Evolutionary conservation across 2,888 invertebrate species (phyloP).

Genomic region (Spodoptera exigua): DNA sequence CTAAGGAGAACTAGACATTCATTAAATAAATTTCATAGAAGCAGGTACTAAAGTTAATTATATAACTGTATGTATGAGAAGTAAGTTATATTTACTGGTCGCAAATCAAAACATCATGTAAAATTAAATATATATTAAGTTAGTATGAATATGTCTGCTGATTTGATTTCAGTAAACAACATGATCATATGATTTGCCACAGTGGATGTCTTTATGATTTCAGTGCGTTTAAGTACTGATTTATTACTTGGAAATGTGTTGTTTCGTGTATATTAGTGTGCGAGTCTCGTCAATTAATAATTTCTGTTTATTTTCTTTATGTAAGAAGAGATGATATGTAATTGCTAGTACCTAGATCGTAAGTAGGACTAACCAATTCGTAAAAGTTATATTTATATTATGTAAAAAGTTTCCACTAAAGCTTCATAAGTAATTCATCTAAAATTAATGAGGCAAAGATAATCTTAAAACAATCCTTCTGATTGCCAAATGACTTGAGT

Average conservation of each 20-base stretch:
- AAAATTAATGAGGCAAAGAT: too few species aligned
- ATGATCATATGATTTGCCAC: slow-evolving; percentile 48
- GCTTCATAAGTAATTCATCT: too few species aligned
- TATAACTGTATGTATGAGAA: too few species aligned
- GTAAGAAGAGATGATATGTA: slow-evolving; percentile 49
- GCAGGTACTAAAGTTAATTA: too few species aligned
- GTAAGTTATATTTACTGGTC: slow-evolving; percentile 33
- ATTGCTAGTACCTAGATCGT: slow-evolving; percentile 53
- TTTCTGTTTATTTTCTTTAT: slow-evolving; percentile 56
- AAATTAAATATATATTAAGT: slow-evolving; percentile 13
- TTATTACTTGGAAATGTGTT: slow-evolving; percentile 49
- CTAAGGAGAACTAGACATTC: too few species aligned
- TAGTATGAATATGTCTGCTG: slow-evolving; percentile 23
- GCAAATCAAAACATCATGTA: slow-evolving; percentile 40
- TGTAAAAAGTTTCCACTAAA: too few species aligned
- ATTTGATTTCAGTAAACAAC: slow-evolving; percentile 46
- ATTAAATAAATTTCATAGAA: too few species aligned
- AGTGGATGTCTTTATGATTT: slow-evolving; percentile 54
- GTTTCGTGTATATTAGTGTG: slow-evolving; percentile 55
- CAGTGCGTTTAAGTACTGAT: slow-evolving; percentile 67
- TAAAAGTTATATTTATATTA: slow-evolving; percentile 31
- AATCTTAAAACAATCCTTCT: too few species aligned
- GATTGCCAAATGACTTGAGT: too few species aligned
- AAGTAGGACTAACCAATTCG: slow-evolving; percentile 62
- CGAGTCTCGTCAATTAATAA: slow-evolving; percentile 68